These are phyloP conservation scores for Sialia sialis DNA, from an alignment of 2,113 vertebrate genomes.

Conservation along the genomic window DNA sequence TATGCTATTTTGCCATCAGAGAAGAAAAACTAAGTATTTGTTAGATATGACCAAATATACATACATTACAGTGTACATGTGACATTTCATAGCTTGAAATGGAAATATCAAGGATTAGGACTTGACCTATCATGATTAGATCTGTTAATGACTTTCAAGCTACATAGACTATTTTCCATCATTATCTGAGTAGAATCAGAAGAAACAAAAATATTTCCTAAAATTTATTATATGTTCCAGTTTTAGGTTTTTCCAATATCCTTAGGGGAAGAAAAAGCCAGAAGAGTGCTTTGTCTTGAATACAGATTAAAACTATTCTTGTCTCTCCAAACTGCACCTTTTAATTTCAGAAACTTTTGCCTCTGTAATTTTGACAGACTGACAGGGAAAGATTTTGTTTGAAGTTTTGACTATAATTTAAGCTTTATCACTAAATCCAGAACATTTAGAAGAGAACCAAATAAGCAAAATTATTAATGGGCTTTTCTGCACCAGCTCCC, in stretches of 20 bases:
- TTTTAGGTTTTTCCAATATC: background rate
- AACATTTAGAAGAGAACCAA: background rate
- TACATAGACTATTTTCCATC: background rate
- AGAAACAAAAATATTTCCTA: background rate
- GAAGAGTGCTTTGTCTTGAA: background rate
- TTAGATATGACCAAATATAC: background rate
- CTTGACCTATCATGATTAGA: background rate
- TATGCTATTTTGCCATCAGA: background rate
- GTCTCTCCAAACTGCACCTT: background rate
- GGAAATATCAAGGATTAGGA: background rate
- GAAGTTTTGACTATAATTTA: background rate
- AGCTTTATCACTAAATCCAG: background rate
- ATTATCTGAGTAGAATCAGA: background rate
- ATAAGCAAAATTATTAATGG: background rate
- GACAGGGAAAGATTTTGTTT: background rate
- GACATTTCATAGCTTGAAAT: background rate
- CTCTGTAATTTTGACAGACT: background rate
- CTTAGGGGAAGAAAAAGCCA: background rate
- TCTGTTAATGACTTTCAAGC: background rate
- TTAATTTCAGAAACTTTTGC: conserved; percentile 17
- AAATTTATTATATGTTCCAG: background rate
- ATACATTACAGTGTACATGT: background rate
- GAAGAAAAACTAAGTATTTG: background rate
- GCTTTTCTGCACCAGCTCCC: background rate
- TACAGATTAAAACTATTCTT: background rate